Evolutionary conservation across 1,140 invertebrate species (phyloP), one percentile per base, ranked within the genome.

Genomic region (Homarus americanus): DNA sequence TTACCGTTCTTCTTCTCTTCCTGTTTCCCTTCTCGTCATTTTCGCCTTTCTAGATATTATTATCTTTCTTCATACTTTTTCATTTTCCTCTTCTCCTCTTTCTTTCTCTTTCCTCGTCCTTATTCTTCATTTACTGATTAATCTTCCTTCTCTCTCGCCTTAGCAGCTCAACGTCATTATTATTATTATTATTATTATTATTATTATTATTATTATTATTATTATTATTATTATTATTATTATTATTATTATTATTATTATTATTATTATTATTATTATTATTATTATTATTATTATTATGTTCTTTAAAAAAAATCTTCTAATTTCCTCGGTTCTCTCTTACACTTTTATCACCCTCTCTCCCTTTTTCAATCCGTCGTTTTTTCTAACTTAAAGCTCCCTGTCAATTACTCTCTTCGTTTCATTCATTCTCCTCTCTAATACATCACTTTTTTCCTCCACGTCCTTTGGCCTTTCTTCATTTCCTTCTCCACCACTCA

Each of bases 211-310:
- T 63, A 63, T 63, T 63, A 75, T 75, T 24, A 75, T 28, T 24
- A 32, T 75, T 32, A 75, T 75, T 75, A 32, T 24, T 75, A 72
- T 15, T 75, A 34, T 75, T 75, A 75, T 75, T 75, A 75, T 75
- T 75, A 75, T 75, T 75, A 75, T 40, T 75, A 75, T 75, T 72
- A 75, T 75, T 75, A 75, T 75, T 75, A 75, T 75, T 36, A 40
- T 75, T 75, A 75, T 75, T 75, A 75, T 75, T 75, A 34, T 75
- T 75, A 36, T 75, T 40, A 75, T 75, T 34, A 40, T 75, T 75
- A 40, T 75, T 75, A 40, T 73, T 73, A 38, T 73, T 73, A 36
- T 73, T 34, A 36, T 73, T 73, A 38, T 75, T 49, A 15, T 49
- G 44, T 1, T 49, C 7, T 49, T 7, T 49, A 49, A 15, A 49